These are phyloP conservation scores for Epizoanthus stellaris DNA, from an alignment of 92 coral and sea anemone species.

Conservation along the genomic window DNA sequence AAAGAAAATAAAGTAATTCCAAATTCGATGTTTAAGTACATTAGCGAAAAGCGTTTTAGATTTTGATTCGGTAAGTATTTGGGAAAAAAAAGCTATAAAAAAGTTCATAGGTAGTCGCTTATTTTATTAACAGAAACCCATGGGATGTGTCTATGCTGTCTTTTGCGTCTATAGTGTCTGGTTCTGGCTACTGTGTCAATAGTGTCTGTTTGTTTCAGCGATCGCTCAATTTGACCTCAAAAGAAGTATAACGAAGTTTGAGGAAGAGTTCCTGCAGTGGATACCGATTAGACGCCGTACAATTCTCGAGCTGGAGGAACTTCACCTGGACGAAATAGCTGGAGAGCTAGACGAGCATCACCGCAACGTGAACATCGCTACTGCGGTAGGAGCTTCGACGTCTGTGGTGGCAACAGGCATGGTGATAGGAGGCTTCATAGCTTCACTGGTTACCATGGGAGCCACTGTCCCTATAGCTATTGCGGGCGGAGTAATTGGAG, in stretches of 20 bases:
- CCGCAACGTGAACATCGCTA: constrained; percentile 62
- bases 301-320: constrained; percentile 50
- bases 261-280: constrained; percentile 48
- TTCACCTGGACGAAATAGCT: constrained; percentile 50
- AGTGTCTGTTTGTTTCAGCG: constrained; percentile 18
- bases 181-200: too few relatives aligned
- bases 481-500: constrained; percentile 57
- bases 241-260: constrained; percentile 5
- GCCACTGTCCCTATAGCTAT: constrained; percentile 61
- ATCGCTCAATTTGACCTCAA: constrained; percentile 48
- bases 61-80: too few relatives aligned
- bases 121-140: too few relatives aligned
- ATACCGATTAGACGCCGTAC: constrained; percentile 59
- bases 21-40: too few relatives aligned
- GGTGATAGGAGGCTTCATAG: constrained; percentile 56
- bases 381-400: constrained; percentile 63
- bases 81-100: too few relatives aligned
- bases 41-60: too few relatives aligned
- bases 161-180: too few relatives aligned
- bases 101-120: too few relatives aligned
- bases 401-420: constrained; percentile 65
- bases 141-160: too few relatives aligned
- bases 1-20: too few relatives aligned
- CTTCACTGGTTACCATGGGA: constrained; percentile 60
- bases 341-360: constrained; percentile 51